phyloP scores from a whole-genome alignment of 2,888 invertebrate species.

The Ptychoptera albimana region DNA sequence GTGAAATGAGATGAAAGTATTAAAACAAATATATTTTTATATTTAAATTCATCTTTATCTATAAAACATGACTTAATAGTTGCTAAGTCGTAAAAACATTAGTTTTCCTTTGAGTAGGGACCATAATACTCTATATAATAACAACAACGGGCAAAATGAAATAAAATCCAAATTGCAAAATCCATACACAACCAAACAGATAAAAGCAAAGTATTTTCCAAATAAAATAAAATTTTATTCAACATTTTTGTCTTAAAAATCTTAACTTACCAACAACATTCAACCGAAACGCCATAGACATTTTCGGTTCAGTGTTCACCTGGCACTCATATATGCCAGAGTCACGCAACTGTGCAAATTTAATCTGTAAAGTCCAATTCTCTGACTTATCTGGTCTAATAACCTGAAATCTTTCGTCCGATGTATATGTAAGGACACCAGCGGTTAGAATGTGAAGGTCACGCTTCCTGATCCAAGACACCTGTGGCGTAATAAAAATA shows the following conservation, averaged over 20 bases:
- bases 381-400: constrained; percentile 52
- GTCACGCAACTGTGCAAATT: constrained; percentile 69
- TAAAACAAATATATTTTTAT: no score
- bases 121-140: no score
- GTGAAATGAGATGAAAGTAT: no score
- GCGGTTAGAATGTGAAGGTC: constrained; percentile 79
- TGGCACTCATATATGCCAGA: constrained; percentile 49
- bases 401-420: constrained; percentile 49
- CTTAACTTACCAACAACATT: constrained; percentile 65
- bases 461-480: constrained; percentile 78
- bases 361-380: constrained; percentile 80
- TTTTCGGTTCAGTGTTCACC: constrained; percentile 68
- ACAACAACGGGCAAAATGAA: no score
- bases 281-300: constrained; percentile 70
- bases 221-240: background rate
- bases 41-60: no score
- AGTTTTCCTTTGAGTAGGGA: no score
- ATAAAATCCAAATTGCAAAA: no score
- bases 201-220: no score
- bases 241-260: background rate
- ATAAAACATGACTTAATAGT: no score
- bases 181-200: no score
- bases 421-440: constrained; percentile 71
- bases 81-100: no score
- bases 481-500: constrained; percentile 34